A percentile compares a stretch with the other conserved stretches of the same genome.
These are phyloP conservation scores for Indicator indicator DNA, from an alignment of 2,113 vertebrate species.

Conservation along the genomic window DNA sequence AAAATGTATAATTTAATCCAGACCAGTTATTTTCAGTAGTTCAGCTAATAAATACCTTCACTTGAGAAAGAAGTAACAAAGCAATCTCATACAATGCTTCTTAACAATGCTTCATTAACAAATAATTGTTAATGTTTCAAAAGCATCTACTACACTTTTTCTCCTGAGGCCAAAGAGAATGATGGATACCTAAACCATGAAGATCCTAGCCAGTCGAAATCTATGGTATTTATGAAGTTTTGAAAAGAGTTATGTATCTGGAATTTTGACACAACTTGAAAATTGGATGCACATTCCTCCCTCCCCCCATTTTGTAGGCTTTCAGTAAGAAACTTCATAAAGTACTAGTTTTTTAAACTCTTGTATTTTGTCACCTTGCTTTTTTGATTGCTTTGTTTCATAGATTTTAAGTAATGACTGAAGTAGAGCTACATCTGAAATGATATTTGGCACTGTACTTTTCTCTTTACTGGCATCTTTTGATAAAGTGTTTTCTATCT, in stretches of 20 bases:
- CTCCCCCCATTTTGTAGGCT: rapidly evolving
- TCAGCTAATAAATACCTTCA: neutral
- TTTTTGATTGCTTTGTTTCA: neutral
- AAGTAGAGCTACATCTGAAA: neutral
- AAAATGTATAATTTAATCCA: neutral
- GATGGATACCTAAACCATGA: too few species aligned
- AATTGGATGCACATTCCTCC: neutral
- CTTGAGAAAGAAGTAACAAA: neutral
- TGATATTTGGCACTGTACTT: neutral
- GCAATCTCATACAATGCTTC: neutral
- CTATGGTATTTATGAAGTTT: neutral
- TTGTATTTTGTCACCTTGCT: neutral
- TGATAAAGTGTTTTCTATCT: neutral
- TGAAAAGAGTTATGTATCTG: neutral
- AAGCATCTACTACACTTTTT: neutral
- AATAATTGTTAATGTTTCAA: neutral
- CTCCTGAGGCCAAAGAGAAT: neutral
- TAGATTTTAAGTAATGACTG: neutral
- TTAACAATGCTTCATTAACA: too few species aligned
- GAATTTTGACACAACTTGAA: neutral
- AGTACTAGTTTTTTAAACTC: neutral
- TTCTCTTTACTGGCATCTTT: neutral
- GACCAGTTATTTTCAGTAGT: neutral
- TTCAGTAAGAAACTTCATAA: neutral
- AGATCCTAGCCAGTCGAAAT: neutral